Evolutionary conservation across 37 sponge, comb jelly and placozoan genomes (phyloP).

Genomic region (Halichondria panicea): DNA sequence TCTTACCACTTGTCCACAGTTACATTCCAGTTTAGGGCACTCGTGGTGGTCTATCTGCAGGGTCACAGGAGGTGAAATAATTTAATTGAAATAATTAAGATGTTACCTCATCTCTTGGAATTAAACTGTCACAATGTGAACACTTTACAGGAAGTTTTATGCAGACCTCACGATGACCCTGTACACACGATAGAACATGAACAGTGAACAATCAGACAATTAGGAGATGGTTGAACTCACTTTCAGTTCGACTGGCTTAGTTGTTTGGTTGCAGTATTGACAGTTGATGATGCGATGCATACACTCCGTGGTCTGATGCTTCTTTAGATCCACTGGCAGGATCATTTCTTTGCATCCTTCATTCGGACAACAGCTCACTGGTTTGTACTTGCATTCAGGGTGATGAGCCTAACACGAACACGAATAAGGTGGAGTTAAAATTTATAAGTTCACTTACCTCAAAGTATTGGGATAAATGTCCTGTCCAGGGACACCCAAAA

Average conservation of each 20-base stretch:
- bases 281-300: constrained; percentile 21
- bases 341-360: constrained; percentile 35
- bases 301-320: constrained; percentile 44
- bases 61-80: too few species aligned
- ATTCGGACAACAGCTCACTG: constrained; percentile 39
- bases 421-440: too few species aligned
- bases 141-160: constrained; percentile 14
- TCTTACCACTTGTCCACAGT: constrained; percentile 36
- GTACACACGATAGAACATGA: too few species aligned
- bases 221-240: neutral
- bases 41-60: constrained; percentile 19
- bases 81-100: too few species aligned
- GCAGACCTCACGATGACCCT: constrained; percentile 45
- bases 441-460: constrained; percentile 3
- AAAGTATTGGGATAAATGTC: constrained; percentile 5
- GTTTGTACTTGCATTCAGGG: constrained; percentile 38
- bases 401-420: constrained; percentile 38
- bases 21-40: constrained; percentile 12
- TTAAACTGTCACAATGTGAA: constrained; percentile 3
- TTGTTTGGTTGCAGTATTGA: constrained; percentile 38
- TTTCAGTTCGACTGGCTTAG: neutral
- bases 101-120: constrained; percentile 10
- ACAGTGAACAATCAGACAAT: neutral
- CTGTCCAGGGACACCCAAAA: constrained; percentile 65
- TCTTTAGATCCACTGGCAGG: neutral